Evolutionary conservation across 1,140 invertebrate species (phyloP).

Genomic region (Riptortus pedestris): DNA sequence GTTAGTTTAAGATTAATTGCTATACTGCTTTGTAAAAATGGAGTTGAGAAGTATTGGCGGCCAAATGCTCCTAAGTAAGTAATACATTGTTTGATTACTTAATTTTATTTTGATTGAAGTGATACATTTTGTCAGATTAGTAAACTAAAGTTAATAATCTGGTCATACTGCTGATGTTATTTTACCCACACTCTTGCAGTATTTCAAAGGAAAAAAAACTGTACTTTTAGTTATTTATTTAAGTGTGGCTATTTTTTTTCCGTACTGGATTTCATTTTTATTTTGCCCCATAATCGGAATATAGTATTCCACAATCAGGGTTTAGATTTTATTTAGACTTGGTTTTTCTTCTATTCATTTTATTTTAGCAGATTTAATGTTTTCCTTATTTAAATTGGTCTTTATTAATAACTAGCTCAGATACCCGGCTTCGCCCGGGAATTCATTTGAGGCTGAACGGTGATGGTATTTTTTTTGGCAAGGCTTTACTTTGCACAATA

Average conservation of each 20-base stretch:
- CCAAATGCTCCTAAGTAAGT: conserved; percentile 65
- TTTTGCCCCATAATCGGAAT: too few species aligned
- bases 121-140: neutral
- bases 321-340: too few species aligned
- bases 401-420: too few species aligned
- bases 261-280: neutral
- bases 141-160: neutral
- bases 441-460: too few species aligned
- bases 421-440: too few species aligned
- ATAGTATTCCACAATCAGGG: too few species aligned
- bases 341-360: too few species aligned
- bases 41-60: conserved; percentile 88
- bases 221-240: neutral
- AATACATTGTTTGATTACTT: conserved; percentile 19
- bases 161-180: neutral
- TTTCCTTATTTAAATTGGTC: too few species aligned
- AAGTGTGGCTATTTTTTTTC: neutral
- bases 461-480: too few species aligned
- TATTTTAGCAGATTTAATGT: too few species aligned
- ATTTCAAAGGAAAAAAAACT: neutral
- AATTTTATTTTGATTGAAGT: neutral
- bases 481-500: too few species aligned
- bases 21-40: conserved; percentile 88
- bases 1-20: conserved; percentile 84
- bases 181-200: neutral